Evolutionary conservation across 2,797 vertebrate genomes (phyloP).

Genomic region (Sciurus carolinensis): DNA sequence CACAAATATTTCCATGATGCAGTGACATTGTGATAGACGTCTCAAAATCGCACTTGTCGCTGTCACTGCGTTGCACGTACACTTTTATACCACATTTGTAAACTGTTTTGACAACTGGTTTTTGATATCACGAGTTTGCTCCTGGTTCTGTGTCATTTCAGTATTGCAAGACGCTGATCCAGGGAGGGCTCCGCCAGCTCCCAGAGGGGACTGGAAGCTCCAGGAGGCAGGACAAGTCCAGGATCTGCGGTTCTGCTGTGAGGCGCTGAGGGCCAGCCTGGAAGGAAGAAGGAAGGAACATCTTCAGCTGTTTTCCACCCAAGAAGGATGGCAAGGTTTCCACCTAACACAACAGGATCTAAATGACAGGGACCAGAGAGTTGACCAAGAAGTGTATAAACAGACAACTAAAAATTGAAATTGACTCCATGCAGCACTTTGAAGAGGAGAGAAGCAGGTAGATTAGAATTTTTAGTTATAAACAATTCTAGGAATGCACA

Average conservation of each 20-base stretch:
- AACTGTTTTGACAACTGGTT: background rate
- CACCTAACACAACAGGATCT: background rate
- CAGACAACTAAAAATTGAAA: background rate
- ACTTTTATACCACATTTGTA: background rate
- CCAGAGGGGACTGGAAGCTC: background rate
- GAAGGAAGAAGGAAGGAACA: too few relatives aligned
- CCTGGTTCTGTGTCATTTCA: background rate
- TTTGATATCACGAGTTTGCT: background rate
- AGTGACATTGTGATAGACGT: fast-evolving
- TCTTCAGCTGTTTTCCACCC: background rate
- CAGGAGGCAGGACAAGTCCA: background rate
- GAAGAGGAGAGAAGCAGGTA: background rate
- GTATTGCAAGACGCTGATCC: background rate
- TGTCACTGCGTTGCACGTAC: background rate
- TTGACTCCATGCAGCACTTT: fast-evolving
- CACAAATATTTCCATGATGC: background rate
- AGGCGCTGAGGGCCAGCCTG: too few relatives aligned
- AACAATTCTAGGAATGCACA: background rate
- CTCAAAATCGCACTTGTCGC: background rate
- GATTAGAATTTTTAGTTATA: background rate
- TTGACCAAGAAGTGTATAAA: background rate
- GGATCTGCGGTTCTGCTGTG: background rate
- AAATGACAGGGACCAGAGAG: background rate
- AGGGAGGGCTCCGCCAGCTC: background rate
- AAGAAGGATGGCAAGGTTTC: background rate